Percentiles rank a stretch among this genome's conserved stretches.
phyloP scores from a whole-genome alignment of 2,113 vertebrate genomes.

The Bostrychus sinensis region DNA sequence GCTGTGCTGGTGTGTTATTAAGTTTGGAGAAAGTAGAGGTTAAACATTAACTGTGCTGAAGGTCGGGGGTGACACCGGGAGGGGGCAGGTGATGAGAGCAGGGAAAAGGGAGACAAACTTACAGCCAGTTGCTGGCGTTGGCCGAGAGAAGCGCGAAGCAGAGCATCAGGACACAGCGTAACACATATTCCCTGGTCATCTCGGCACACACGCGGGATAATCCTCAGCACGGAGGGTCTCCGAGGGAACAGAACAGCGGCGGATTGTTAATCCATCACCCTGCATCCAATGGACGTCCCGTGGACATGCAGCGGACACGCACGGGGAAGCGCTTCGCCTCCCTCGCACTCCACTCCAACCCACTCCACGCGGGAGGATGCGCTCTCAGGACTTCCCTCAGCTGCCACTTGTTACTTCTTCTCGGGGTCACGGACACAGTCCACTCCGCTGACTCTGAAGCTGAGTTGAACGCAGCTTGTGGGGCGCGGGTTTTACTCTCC shows the following conservation, averaged over 20 bases:
- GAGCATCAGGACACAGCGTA: conserved; percentile 93
- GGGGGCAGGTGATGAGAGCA: conserved; percentile 28
- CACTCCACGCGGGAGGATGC: conserved; percentile 21
- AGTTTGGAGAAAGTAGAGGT: conserved; percentile 35
- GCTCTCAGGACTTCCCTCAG: background rate
- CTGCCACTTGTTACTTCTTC: conserved; percentile 7
- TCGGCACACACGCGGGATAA: conserved; percentile 65
- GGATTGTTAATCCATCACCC: conserved; percentile 77
- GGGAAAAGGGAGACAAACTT: conserved; percentile 76
- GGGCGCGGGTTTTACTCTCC: background rate
- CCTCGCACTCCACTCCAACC: conserved; percentile 39
- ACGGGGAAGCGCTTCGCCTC: conserved; percentile 53
- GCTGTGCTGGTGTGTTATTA: conserved; percentile 51
- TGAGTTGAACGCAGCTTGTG: background rate
- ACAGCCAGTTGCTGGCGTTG: conserved; percentile 98
- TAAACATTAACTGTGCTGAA: conserved; percentile 62
- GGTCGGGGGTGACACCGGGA: conserved; percentile 4
- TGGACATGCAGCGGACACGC: conserved; percentile 48
- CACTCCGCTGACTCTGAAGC: background rate
- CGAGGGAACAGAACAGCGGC: background rate
- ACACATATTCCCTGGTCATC: conserved; percentile 89
- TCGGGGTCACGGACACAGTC: background rate
- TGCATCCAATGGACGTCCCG: conserved; percentile 65
- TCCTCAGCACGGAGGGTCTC: conserved; percentile 43
- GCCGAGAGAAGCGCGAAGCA: conserved; percentile 94